Evolutionary conservation across 1,140 invertebrate genomes (phyloP).

Genomic region (Bombus confusus): DNA sequence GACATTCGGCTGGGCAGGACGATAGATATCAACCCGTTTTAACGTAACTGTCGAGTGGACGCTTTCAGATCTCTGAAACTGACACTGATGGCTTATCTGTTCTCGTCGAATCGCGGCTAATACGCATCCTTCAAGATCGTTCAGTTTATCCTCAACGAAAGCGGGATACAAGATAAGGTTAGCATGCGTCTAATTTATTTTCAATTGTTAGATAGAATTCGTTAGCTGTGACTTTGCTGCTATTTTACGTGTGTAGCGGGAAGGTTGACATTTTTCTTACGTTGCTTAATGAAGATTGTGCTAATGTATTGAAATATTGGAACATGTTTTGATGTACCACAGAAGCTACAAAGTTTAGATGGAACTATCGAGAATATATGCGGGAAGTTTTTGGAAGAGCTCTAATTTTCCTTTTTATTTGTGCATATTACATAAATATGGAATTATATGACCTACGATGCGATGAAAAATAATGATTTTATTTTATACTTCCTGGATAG

Average conservation of each 20-base stretch:
- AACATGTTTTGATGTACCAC: too few species aligned
- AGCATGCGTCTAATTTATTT: constrained; percentile 30
- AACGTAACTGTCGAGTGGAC: constrained; percentile 79
- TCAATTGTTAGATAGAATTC: background rate
- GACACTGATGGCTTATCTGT: constrained; percentile 79
- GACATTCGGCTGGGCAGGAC: constrained; percentile 72
- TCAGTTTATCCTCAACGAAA: constrained; percentile 28
- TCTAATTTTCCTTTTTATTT: background rate
- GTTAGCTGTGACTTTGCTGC: background rate
- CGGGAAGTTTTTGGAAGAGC: background rate
- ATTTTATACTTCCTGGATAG: too few species aligned
- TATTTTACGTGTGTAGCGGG: background rate
- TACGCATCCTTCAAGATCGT: constrained; percentile 35
- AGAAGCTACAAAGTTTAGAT: too few species aligned
- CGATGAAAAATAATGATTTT: background rate
- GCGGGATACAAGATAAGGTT: background rate
- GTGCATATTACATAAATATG: too few species aligned
- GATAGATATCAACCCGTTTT: constrained; percentile 79
- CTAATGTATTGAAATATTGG: background rate
- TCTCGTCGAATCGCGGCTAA: constrained; percentile 43
- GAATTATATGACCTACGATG: too few species aligned
- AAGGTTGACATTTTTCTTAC: background rate
- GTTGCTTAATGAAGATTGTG: background rate
- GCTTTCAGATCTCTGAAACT: constrained; percentile 76
- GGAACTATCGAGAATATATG: too few species aligned